Evolutionary conservation across 1,140 invertebrate genomes (phyloP), one percentile per base, ranked within the genome.

Genomic region (Ceratosolen fusciceps): DNA sequence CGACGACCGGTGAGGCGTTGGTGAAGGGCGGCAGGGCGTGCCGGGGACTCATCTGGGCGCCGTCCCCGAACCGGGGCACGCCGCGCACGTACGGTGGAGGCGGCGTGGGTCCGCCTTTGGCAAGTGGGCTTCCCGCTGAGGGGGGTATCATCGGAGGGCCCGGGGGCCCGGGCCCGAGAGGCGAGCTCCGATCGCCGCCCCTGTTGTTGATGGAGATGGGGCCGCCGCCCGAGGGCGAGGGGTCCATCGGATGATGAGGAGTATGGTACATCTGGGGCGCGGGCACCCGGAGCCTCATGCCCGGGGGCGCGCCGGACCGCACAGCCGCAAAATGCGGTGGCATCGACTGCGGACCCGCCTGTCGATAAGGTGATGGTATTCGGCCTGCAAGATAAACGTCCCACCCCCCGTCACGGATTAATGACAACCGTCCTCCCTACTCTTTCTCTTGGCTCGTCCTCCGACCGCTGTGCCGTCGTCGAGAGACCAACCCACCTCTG

Each of bases 171-270:
- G 87, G 83, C 7, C 85, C 83, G 14, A 88, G 62, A 0, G 88
- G 90, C 31, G 88, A 89, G 58, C 87, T 90, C 9, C 88, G 85
- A 58, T 90, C 88, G 14, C 67, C 68, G 14, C 70, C 71, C 8
- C 88, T 83, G 77, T 82, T 90, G 75, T 84, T 89, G 21, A 91
- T 90, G 4, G 89, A 86, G 31, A 92, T 91, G 0, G 91, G 90
- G 26, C 91, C 91, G 19, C 91, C 91, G 8, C 91, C 91, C 0
- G 91, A 91, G 0, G 92, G 92, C 5, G 91, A 91, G 0, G 92
- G 91, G 77, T 92, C 92, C 88, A 92, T 87, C 2, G 91, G 89
- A 83, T 91, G 91, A 80, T 92, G 91, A 0, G 89, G 84, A 0
- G 90, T 87, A 37, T 91, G 90, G 80, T 92, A 92, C 80, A 92